These are phyloP conservation scores for Arge pagana DNA, from an alignment of 2,888 invertebrate genomes.

Conservation along the genomic window DNA sequence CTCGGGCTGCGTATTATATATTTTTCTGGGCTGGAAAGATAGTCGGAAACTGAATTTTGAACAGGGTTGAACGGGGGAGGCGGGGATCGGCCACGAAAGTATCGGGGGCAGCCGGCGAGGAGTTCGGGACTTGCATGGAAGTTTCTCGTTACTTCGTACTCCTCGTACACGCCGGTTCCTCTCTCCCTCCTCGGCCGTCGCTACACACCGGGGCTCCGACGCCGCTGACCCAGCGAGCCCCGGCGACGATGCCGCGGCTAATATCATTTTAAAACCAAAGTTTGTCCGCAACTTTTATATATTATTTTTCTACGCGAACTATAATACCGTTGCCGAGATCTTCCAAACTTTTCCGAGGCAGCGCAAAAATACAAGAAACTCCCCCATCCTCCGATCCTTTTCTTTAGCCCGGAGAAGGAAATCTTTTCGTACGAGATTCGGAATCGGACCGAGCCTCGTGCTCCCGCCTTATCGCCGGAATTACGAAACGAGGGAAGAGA, in stretches of 20 bases:
- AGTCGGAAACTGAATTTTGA: conserved; percentile 15
- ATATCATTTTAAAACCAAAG: conserved; percentile 56
- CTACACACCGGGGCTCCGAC: background rate
- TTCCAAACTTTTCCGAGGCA: too few relatives aligned
- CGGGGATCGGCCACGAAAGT: conserved; percentile 19
- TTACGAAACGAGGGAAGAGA: too few relatives aligned
- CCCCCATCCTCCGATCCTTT: too few relatives aligned
- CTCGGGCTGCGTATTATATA: too few relatives aligned
- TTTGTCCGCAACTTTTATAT: conserved; percentile 51
- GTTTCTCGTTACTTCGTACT: conserved; percentile 53
- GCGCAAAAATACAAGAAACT: too few relatives aligned
- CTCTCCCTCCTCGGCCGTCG: conserved; percentile 7
- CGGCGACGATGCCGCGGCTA: conserved; percentile 30
- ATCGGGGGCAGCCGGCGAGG: conserved; percentile 29
- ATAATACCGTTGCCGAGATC: too few relatives aligned
- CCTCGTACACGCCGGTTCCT: conserved; percentile 35
- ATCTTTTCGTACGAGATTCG: too few relatives aligned
- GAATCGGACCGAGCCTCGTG: too few relatives aligned
- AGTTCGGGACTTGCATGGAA: conserved; percentile 46
- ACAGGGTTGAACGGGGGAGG: conserved; percentile 21
- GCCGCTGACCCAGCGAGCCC: conserved; percentile 21
- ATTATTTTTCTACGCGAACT: conserved; percentile 47
- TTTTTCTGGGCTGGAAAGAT: too few relatives aligned
- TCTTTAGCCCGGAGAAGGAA: too few relatives aligned
- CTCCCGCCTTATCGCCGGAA: too few relatives aligned